Conservation (phyloP, 2,888 invertebrate species). For the Panopea generosa region DNA sequence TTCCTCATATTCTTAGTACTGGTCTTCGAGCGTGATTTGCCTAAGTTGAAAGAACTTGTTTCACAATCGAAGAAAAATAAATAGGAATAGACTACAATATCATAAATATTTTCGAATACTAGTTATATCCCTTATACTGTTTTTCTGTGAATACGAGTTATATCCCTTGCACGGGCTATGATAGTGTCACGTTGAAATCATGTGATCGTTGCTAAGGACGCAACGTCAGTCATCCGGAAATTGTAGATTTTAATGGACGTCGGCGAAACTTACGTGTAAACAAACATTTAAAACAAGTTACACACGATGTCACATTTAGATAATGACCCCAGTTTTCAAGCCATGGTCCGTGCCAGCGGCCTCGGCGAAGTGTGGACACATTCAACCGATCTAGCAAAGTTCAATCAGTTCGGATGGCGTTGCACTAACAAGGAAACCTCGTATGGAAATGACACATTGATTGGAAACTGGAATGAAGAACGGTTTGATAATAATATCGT, state of each 20-base stretch:
- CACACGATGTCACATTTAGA: constrained; percentile 65
- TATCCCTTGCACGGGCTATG: constrained; percentile 19
- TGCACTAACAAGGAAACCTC: constrained; percentile 81
- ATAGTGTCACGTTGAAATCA: constrained; percentile 38
- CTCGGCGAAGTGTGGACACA: constrained; percentile 80
- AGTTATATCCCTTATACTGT: too few species aligned
- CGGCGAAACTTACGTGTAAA: not conserved
- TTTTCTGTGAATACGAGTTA: constrained; percentile 7
- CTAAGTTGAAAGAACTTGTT: too few species aligned
- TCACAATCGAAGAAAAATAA: too few species aligned
- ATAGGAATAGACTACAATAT: too few species aligned
- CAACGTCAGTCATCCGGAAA: constrained; percentile 58
- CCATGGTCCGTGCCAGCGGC: constrained; percentile 79
- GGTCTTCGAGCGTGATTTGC: too few species aligned
- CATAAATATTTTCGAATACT: too few species aligned
- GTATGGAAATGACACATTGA: constrained; percentile 74
- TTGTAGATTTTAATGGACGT: constrained; percentile 5
- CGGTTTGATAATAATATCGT: constrained; percentile 77
- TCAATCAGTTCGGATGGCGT: constrained; percentile 81
- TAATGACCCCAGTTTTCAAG: constrained; percentile 74
- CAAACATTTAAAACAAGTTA: not conserved
- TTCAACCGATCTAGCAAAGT: constrained; percentile 74
- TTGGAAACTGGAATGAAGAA: constrained; percentile 84
- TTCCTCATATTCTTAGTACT: too few species aligned
- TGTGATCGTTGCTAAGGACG: constrained; percentile 54